Conservation (phyloP, 1,140 invertebrate species). For the Hypsibius dujardini region DNA sequence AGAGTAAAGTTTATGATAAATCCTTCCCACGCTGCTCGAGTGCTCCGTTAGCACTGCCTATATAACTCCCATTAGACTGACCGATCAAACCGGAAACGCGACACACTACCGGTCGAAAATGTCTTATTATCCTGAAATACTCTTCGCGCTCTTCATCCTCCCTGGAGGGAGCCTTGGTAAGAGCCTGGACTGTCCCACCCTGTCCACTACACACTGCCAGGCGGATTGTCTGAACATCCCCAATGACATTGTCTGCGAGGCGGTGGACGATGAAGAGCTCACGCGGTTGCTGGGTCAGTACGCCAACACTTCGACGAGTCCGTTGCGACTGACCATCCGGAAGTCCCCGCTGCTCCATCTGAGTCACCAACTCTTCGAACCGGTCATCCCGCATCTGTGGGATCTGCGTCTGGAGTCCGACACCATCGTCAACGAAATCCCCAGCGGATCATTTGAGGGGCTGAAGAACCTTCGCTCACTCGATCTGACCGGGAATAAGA, state of each 20-base stretch:
- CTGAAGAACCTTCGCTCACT: constrained; percentile 52
- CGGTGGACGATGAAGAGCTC: not conserved
- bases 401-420: constrained; percentile 55
- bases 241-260: not conserved
- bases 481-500: constrained; percentile 55
- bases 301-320: not conserved
- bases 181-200: not conserved
- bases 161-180: no score
- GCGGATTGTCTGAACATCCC: not conserved
- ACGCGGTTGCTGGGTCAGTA: not conserved
- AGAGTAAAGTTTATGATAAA: no score
- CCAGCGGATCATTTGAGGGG: constrained; percentile 46
- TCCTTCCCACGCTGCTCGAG: no score
- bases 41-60: no score
- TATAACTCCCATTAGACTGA: no score
- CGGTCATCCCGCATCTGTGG: constrained; percentile 34
- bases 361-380: not conserved
- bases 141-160: no score
- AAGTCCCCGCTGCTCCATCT: not conserved
- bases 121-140: no score
- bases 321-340: not conserved
- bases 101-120: no score
- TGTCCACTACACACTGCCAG: not conserved
- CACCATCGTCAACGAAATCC: constrained; percentile 44
- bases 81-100: no score